Percentiles rank a stretch among this genome's conserved stretches.
phyloP scores from a whole-genome alignment of 2,797 vertebrate species.

The Typhlichthys subterraneus region DNA sequence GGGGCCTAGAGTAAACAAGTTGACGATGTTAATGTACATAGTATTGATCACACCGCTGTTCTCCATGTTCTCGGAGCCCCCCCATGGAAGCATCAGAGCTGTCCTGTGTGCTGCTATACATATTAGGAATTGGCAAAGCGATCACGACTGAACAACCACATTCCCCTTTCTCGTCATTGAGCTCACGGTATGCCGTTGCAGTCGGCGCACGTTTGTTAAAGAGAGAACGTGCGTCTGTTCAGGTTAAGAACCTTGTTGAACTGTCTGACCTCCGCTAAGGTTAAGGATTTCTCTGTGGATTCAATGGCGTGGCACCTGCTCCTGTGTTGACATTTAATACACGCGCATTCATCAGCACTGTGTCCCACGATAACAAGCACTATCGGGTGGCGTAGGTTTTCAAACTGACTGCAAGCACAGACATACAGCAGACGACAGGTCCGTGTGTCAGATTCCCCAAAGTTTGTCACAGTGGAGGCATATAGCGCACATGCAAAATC shows the following conservation, averaged over 20 bases:
- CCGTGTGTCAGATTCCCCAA: neutral
- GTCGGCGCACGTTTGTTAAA: neutral
- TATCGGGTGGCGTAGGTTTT: slow-evolving; percentile 47
- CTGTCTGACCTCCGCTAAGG: slow-evolving; percentile 40
- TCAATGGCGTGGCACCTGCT: slow-evolving; percentile 50
- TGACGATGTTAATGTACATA: slow-evolving; percentile 28
- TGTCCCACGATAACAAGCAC: slow-evolving; percentile 46
- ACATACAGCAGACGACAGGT: slow-evolving; percentile 37
- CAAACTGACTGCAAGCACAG: slow-evolving; percentile 43
- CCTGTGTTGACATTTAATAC: slow-evolving; percentile 73
- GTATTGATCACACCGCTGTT: slow-evolving; percentile 21
- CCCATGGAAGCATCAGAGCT: neutral
- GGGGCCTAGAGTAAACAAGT: slow-evolving; percentile 6
- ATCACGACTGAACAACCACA: neutral
- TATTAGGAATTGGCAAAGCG: neutral
- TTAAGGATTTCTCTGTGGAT: slow-evolving; percentile 15
- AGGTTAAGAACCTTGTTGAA: slow-evolving; percentile 30
- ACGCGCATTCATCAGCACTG: slow-evolving; percentile 67
- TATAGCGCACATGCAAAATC: no score
- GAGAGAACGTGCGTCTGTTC: neutral
- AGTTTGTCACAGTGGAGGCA: no score
- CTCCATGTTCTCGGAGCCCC: slow-evolving; percentile 21
- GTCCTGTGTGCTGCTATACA: slow-evolving; percentile 26
- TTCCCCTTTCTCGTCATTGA: neutral
- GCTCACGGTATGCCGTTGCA: neutral